Conservation (phyloP, 35 echinoderm and acorn worm genomes). For the Ophioderma brevispina region DNA sequence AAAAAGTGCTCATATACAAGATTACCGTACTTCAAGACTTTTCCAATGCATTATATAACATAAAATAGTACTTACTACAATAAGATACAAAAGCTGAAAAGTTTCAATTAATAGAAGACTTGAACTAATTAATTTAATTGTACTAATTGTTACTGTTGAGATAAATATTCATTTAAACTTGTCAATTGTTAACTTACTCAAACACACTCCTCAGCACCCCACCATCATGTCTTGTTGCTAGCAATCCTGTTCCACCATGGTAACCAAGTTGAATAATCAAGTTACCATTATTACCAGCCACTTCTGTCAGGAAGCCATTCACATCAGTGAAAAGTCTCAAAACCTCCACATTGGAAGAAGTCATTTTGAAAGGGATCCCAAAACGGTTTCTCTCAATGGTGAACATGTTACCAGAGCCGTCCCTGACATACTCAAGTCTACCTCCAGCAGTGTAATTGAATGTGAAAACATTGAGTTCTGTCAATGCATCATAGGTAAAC, state of each 20-base stretch:
- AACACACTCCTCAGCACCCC: conserved; percentile 17
- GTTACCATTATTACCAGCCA: conserved; percentile 13
- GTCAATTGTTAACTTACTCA: conserved; percentile 14
- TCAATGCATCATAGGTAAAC: conserved; percentile 65
- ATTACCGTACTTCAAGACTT: no score
- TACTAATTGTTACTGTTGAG: no score
- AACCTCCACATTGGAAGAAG: background rate
- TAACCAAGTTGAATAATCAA: conserved; percentile 6
- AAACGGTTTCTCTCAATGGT: conserved; percentile 37
- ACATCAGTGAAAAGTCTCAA: background rate
- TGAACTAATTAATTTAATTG: no score
- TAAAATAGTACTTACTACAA: no score
- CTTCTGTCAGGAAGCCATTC: conserved; percentile 36
- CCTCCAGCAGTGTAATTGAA: conserved; percentile 76
- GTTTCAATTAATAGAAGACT: no score
- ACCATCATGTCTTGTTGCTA: conserved; percentile 11
- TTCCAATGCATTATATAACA: no score
- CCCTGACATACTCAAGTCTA: conserved; percentile 54
- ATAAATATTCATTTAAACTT: no score
- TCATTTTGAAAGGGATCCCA: conserved; percentile 52
- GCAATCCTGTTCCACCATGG: background rate
- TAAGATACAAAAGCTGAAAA: no score
- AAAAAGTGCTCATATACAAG: no score
- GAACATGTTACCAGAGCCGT: conserved; percentile 65
- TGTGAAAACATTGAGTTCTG: conserved; percentile 60